These are phyloP conservation scores for Anarsia innoxiella DNA, from an alignment of 2,888 invertebrate genomes.

Conservation along the genomic window DNA sequence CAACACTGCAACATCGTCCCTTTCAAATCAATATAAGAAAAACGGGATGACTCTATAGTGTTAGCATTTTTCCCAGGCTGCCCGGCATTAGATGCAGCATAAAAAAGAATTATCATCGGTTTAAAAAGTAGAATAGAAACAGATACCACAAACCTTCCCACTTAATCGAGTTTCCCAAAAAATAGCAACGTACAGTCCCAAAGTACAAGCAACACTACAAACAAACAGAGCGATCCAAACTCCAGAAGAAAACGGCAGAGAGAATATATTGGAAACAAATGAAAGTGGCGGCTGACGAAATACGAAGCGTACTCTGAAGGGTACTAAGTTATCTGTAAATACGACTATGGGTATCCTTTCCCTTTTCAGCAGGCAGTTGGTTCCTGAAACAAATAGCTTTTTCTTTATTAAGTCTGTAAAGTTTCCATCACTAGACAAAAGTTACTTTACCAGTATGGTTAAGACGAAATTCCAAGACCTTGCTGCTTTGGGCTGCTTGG, in stretches of 20 bases:
- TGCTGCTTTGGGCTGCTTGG: not conserved
- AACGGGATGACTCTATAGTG: not conserved
- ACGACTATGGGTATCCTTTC: no score
- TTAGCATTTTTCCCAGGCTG: not conserved
- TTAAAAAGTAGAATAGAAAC: no score
- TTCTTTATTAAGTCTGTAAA: not conserved
- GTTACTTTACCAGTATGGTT: not conserved
- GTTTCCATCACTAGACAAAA: not conserved
- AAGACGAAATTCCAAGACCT: not conserved
- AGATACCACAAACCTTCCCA: no score
- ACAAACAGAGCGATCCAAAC: slow-evolving; percentile 76
- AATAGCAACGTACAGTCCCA: slow-evolving; percentile 48
- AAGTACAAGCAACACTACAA: slow-evolving; percentile 45
- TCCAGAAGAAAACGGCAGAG: slow-evolving; percentile 73
- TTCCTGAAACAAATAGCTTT: slow-evolving; percentile 28
- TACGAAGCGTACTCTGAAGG: slow-evolving; percentile 66
- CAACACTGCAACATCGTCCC: not conserved
- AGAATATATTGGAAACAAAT: slow-evolving; percentile 78
- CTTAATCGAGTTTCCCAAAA: slow-evolving; percentile 41
- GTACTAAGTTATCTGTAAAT: slow-evolving; percentile 62
- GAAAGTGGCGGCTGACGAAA: slow-evolving; percentile 80
- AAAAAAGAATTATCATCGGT: no score
- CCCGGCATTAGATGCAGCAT: no score
- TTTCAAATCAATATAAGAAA: not conserved
- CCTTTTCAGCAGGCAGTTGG: slow-evolving; percentile 35